phyloP scores from a whole-genome alignment of 1,140 invertebrate genomes.

The Laodelphax striatellus region DNA sequence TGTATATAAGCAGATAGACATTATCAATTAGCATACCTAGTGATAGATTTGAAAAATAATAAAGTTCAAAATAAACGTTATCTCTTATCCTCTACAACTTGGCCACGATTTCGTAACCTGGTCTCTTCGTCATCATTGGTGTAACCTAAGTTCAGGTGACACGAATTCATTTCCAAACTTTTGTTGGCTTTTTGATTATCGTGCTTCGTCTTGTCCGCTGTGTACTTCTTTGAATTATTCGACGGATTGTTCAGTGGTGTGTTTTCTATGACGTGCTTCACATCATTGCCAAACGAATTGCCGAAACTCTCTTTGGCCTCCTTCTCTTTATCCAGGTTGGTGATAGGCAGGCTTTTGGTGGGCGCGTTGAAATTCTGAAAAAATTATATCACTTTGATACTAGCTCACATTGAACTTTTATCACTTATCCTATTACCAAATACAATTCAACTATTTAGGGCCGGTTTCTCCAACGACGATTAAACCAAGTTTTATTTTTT shows the following conservation, averaged over 20 bases:
- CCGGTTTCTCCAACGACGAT: too few relatives aligned
- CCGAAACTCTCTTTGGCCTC: slow-evolving; percentile 5
- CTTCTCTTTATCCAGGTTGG: slow-evolving; percentile 1
- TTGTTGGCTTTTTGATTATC: slow-evolving; percentile 3
- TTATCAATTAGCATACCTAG: too few relatives aligned
- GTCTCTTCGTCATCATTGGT: slow-evolving; percentile 2
- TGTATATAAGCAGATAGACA: too few relatives aligned
- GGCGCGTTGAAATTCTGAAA: background rate
- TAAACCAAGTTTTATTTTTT: too few relatives aligned
- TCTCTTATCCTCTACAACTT: background rate
- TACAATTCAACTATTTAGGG: too few relatives aligned
- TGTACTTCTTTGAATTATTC: background rate
- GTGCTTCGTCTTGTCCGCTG: background rate
- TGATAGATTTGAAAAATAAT: too few relatives aligned
- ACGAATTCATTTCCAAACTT: slow-evolving; percentile 2
- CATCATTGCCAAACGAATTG: background rate
- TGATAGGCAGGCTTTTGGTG: background rate
- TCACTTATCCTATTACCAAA: too few relatives aligned
- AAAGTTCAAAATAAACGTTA: too few relatives aligned
- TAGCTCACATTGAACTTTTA: background rate
- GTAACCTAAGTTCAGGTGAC: slow-evolving; percentile 5
- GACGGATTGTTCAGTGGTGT: slow-evolving; percentile 1
- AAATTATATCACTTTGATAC: background rate
- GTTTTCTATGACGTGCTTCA: slow-evolving; percentile 5
- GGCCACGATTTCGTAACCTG: background rate